phyloP scores from a whole-genome alignment of 2,113 vertebrate species.

The Miniopterus natalensis region DNA sequence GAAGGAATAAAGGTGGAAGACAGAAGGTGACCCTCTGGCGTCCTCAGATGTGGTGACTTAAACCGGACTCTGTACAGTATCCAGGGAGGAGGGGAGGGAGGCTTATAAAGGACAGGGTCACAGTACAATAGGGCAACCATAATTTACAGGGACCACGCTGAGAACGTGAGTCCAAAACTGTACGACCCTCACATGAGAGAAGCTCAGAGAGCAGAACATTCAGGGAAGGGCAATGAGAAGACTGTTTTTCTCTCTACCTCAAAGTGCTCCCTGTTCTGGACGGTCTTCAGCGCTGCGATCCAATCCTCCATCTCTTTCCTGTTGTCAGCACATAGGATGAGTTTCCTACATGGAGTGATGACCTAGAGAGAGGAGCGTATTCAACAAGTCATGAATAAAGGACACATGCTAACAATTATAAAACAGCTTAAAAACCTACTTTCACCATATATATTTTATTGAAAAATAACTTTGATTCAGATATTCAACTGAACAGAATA shows the following conservation, averaged over 20 bases:
- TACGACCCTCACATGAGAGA: accelerated
- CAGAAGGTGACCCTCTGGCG: neutral
- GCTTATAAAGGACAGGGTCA: neutral
- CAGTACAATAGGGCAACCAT: neutral
- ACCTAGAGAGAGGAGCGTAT: conserved; percentile 87
- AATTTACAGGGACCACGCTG: neutral
- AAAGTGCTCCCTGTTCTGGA: conserved; percentile 96
- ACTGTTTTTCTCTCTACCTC: conserved; percentile 89
- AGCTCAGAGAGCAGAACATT: accelerated
- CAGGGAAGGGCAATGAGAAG: neutral
- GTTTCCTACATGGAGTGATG: conserved; percentile 96
- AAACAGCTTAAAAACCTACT: neutral
- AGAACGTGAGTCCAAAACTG: accelerated
- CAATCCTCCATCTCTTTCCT: conserved; percentile 99
- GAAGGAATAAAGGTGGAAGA: neutral
- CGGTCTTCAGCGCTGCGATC: conserved; percentile 95
- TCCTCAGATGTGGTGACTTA: neutral
- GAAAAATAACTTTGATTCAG: neutral
- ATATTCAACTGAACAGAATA: neutral
- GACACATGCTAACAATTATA: neutral
- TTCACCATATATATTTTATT: too few relatives aligned
- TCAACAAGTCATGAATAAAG: neutral
- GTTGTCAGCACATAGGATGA: conserved; percentile 97
- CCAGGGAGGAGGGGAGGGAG: neutral
- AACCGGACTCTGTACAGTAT: neutral